Evolutionary conservation across 2,888 invertebrate species (phyloP), one percentile per base, ranked within the genome.

Genomic region (Drepana falcataria): DNA sequence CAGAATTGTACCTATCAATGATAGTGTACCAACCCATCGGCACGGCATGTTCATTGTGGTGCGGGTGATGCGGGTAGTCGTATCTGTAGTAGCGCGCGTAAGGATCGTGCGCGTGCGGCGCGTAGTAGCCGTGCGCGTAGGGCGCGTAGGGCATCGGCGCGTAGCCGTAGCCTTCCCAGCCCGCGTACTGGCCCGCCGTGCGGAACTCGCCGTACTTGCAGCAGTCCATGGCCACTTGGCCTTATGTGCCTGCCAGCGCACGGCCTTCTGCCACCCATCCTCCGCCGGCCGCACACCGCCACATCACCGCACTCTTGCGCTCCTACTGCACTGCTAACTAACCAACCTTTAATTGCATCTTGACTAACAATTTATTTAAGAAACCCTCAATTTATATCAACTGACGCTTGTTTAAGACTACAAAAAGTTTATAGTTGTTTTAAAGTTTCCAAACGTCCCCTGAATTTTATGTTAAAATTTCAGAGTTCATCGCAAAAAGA

Each of bases 191-290:
- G 66, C 76, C 81, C 71, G 68, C 56, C 72, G 73, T 83, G 74
- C 89, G 87, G 78, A 85, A 88, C 83, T 87, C 87, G 75, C 84
- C 83, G 87, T 89, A 91, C 79, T 89, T 87, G 83, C 90, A 91
- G 83, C 91, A 91, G 75, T 91, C 91, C 91, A 91, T 91, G 65
- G 68, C 71, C 55, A 70, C 69, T 59, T 65, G 70, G 65, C 73
- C 68, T 82, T 82, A 87, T 80, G 85, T 80, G 67, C 81, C 81
- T 66, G 71, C 71, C 79, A 71, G 73, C 79, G 79, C 77, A 67
- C 72, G 60, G 79, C 83, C 71, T 77, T 65, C 75, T 77, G 75
- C 73, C 63, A 65, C 71, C 68, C 44, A 44, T 44, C 44, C 44
- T 44, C 61, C 60, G 66, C 58, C 63, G 66, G 65, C 55, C 63